A percentile compares a stretch with the other conserved stretches of the same genome.
These are phyloP conservation scores for Melanostoma scalare DNA, from an alignment of 2,888 invertebrate species.

Conservation along the genomic window DNA sequence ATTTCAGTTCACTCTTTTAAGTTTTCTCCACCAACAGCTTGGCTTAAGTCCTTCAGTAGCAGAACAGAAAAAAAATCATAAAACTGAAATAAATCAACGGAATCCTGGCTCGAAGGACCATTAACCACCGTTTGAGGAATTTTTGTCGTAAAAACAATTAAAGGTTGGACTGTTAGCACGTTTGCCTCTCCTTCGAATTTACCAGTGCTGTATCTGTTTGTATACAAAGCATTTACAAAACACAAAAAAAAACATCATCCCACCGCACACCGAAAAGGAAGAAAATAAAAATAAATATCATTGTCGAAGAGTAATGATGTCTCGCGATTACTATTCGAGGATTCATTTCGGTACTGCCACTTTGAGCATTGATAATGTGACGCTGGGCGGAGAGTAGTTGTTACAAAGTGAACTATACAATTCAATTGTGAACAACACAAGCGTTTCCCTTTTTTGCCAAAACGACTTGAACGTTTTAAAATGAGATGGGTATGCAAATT, in stretches of 20 bases:
- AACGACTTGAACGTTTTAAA: constrained; percentile 10
- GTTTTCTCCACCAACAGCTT: not conserved
- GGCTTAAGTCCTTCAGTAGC: not conserved
- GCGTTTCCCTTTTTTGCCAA: not conserved
- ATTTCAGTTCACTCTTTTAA: not conserved
- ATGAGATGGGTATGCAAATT: constrained; percentile 36
- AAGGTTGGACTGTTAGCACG: constrained; percentile 50
- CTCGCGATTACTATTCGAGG: constrained; percentile 28
- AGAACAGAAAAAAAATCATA: constrained; percentile 26
- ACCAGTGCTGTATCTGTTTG: not conserved
- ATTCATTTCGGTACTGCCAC: constrained; percentile 12
- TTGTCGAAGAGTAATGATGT: constrained; percentile 43
- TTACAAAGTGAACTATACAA: constrained; percentile 29
- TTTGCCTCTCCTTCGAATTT: constrained; percentile 25
- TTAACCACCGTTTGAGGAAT: constrained; percentile 27
- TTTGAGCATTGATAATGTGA: not conserved
- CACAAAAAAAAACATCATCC: not conserved
- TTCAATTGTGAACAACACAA: constrained; percentile 19
- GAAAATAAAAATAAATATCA: constrained; percentile 26
- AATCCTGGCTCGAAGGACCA: constrained; percentile 44
- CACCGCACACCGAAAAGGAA: constrained; percentile 2
- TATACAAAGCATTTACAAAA: not conserved
- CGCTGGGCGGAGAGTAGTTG: constrained; percentile 20
- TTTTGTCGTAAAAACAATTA: constrained; percentile 55
- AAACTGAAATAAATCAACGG: constrained; percentile 39